Evolutionary conservation across 1,140 invertebrate species (phyloP), one percentile per base, ranked within the genome.

Genomic region (Brachionus paranguensis): DNA sequence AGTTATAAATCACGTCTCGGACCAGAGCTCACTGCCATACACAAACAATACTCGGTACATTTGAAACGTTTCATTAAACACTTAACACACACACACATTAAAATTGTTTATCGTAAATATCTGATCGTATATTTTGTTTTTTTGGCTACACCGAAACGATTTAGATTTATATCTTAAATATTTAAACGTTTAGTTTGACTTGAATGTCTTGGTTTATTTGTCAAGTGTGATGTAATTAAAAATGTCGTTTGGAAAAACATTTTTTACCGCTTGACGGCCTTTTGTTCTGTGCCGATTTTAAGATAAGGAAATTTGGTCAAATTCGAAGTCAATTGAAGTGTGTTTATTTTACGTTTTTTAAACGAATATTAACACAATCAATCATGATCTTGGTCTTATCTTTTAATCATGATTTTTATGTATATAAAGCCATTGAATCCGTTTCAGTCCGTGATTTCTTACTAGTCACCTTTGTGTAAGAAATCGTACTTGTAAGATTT

Each of bases 211-310:
- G 5, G 17, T 50, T 27, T 76, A 33, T 76, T 76, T 76, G 72
- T 50, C 20, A 76, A 76, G 45, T 76, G 72, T 76, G 72, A 76
- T 76, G 72, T 29, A 76, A 76, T 76, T 76, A 76, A 37, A 29
- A 76, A 50, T 76, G 72, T 50, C 41, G 27, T 50, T 50, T 50
- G 6, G 24, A 20, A 76, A 12, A 37, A 76, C 17, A 45, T 45
- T 43, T 74, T 43, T 43, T 43, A 45, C 33, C 33, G 41, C 37
- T 43, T 24, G 20, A 5, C 70, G 70, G 41, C 10, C n/a, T 74
- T 43, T 74, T 45, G 6, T 74, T 74, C 20, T 20, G 2, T 33
- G n/a, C 27, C 33, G 65, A 68, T 68, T 68, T 24, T 43, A 24
- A 72, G 68, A 72, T 72, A 72, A 72, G 68, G 68, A 72, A 43